Percentiles rank a stretch among this genome's conserved stretches.
Conservation (phyloP, 2,797 vertebrate genomes). For the Buphagus erythrorhynchus region DNA sequence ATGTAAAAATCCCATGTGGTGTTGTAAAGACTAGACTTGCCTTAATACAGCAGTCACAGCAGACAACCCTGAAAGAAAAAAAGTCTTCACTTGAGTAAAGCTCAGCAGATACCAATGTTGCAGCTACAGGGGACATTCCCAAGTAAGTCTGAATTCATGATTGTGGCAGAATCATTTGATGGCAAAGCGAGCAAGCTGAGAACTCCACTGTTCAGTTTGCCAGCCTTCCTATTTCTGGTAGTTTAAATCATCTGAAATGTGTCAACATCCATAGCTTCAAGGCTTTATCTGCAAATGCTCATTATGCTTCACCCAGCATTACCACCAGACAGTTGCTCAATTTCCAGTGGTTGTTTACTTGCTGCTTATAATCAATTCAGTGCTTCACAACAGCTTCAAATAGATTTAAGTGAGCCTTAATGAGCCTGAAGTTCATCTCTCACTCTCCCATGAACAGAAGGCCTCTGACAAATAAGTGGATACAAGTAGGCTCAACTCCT, state of each 20-base stretch:
- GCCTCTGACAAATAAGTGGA: background rate
- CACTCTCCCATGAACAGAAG: background rate
- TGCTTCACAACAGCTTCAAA: background rate
- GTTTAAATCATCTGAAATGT: background rate
- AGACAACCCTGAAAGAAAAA: slow-evolving; percentile 56
- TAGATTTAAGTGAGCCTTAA: background rate
- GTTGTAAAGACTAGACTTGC: slow-evolving; percentile 38
- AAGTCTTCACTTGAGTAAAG: background rate
- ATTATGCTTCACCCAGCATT: background rate
- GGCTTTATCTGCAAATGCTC: background rate
- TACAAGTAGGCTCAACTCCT: background rate
- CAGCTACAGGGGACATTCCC: background rate
- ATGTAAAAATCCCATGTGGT: background rate
- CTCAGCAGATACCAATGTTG: background rate
- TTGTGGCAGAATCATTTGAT: background rate
- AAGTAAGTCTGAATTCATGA: background rate
- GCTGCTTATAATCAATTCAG: background rate
- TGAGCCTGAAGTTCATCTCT: background rate
- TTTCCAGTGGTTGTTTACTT: background rate
- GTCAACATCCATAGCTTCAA: background rate
- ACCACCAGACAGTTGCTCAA: background rate
- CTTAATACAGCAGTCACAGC: slow-evolving; percentile 69
- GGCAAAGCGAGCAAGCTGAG: background rate
- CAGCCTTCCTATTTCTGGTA: background rate
- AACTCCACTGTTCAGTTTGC: background rate